Conservation (phyloP, 2,113 vertebrate species). For the Pholis gunnellus region DNA sequence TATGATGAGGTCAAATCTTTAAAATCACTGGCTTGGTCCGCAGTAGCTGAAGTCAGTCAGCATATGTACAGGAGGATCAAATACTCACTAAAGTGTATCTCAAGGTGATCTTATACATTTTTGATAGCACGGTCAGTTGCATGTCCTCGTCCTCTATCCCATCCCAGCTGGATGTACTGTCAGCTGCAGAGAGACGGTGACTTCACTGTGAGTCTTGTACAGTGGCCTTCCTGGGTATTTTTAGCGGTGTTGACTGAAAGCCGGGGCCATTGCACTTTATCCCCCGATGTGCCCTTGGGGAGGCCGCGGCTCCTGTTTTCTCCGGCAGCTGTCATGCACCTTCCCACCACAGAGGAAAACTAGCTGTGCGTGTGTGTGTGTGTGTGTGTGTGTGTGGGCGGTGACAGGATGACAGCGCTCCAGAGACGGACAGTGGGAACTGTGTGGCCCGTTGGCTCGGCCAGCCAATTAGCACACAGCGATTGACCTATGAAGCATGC, state of each 20-base stretch:
- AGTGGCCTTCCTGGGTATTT: slow-evolving; percentile 66
- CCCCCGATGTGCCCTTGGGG: slow-evolving; percentile 37
- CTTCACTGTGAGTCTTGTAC: slow-evolving; percentile 24
- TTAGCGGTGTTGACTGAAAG: slow-evolving; percentile 71
- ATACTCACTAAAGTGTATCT: background rate
- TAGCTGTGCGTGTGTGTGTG: slow-evolving; percentile 59
- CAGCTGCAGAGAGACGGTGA: slow-evolving; percentile 18
- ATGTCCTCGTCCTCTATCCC: slow-evolving; percentile 5
- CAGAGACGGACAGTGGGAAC: slow-evolving; percentile 58
- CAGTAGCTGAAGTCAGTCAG: background rate
- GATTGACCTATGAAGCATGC: slow-evolving; percentile 55
- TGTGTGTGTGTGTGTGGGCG: slow-evolving; percentile 56
- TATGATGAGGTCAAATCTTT: background rate
- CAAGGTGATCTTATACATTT: background rate
- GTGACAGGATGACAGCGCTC: slow-evolving; percentile 68
- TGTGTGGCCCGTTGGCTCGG: slow-evolving; percentile 45
- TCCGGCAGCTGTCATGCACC: slow-evolving; percentile 73
- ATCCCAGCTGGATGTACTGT: slow-evolving; percentile 24
- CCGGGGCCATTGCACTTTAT: slow-evolving; percentile 52
- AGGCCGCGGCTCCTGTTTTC: slow-evolving; percentile 53
- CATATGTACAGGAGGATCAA: background rate
- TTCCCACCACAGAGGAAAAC: slow-evolving; percentile 40
- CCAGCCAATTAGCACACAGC: slow-evolving; percentile 79
- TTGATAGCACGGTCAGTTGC: background rate
- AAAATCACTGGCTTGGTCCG: background rate